Evolutionary conservation across 2,797 vertebrate species (phyloP), one percentile per base, ranked within the genome.

Genomic region (Melanotaenia pygmaea): DNA sequence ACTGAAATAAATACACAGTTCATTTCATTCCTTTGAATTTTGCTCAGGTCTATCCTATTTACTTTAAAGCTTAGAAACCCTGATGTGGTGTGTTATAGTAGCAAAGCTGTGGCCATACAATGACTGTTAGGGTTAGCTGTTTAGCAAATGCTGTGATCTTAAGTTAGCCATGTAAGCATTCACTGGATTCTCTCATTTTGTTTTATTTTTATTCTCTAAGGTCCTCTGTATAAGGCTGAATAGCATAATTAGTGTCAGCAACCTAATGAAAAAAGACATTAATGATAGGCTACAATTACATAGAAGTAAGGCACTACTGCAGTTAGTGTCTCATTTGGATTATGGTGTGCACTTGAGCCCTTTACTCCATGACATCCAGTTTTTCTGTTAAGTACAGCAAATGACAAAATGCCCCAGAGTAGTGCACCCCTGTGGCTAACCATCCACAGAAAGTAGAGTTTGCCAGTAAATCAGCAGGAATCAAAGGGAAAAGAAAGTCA

Each of bases 391-490:
- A 70, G 54, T 24, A 64, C 60, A 81, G 0, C 47, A 65, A 63
- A 77, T 61, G 54, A 59, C 14, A 76, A 61, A 74, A 64, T 35
- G 59, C 60, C 26, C 32, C 37, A 11, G 43, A 26, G 58, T 38
- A 35, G 40, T 5, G 59, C 43, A 63, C 77, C 72, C 62, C 64
- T 64, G 69, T 69, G 67, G 66, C 68, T 69, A 67, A 18, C 64
- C 50, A 30, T 79, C 58, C 61, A 57, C 61, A 77, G 67, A 76
- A 2, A 51, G 59, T 83, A 22, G 47, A 67, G 58, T 57, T 22
- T 80, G 77, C 67, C 81, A 82, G 56, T 22, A 57, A 67, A 70
- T 47, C 72, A 59, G 76, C 18, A 18, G 67, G 53, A 76, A 58
- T 59, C 22, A 24, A 68, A 54, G 32, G 38, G 38, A 63, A 54